Base-by-base conservation (phyloP, 2,797 vertebrate genomes). In the Adelosebastes latens region DNA sequence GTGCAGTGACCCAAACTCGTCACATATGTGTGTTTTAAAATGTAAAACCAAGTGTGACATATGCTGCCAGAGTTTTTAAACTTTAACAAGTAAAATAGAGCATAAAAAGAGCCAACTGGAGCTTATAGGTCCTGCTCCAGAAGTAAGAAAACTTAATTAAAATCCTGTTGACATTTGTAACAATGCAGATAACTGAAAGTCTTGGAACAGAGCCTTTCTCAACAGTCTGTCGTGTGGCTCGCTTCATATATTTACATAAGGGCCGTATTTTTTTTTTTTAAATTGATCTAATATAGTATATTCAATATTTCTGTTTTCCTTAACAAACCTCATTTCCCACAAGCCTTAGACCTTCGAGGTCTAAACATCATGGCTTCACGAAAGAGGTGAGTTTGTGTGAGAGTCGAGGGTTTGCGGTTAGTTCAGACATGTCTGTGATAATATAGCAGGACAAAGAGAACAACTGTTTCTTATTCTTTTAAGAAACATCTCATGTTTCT, bases 1-100 rank as follows among this genome's bases (percentile, higher is more conserved):
- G 73, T 77, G 70, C 74, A 39, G 58, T 76, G 78, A 72, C 62
- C 71, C 34, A 32, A 64, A 72, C 29, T 66, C 9, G 6, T 70
- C 39, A 53, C 29, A 53, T 29, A 52, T 16, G 25, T 16, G 25
- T 69, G 60, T 64, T 70, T 59, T 46, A 72, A 29, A 64, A 34
- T 22, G 9, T 49, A 16, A n/a, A 25, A 25, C 14, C 29, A 27
- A 62, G 36, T 29, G 65, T 24, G 25, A 65, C 53, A 34, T 12
- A 14, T 12, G 3, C 8, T 67, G 68, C 7, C 12, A 55, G 46
- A 34, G 62, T n/a, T 56, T 49, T 29, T 39, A 39, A 13, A 39
- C 36, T 39, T 39, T 39, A 27, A 63, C 22, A 36, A 55, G 81
- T 36, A 12, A 46, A 55, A 31, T 18, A 55, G 7, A n/a, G 56